These are phyloP conservation scores for Notodonta dromedarius DNA, from an alignment of 2,888 invertebrate species.

Conservation along the genomic window DNA sequence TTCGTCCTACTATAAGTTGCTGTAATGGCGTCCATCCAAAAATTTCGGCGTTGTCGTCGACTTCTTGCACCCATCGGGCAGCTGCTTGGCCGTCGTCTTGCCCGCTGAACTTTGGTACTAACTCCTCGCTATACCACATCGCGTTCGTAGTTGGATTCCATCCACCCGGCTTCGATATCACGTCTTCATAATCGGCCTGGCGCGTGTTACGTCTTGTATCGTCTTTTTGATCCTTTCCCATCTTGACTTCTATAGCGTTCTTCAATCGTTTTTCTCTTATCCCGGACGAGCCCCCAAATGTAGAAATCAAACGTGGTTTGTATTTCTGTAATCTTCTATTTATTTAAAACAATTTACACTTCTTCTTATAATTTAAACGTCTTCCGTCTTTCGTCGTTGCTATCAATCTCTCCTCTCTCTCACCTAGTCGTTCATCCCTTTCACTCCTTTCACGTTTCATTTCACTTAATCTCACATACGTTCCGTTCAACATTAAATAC, in stretches of 20 bases:
- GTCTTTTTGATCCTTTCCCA: constrained; percentile 1
- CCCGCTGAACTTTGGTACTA: constrained; percentile 9
- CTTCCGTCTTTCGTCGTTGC: too few relatives aligned
- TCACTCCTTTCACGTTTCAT: too few relatives aligned
- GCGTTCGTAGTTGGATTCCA: background rate
- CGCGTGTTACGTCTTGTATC: background rate
- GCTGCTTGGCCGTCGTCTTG: constrained; percentile 8
- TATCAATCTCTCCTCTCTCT: too few relatives aligned
- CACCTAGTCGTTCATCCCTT: too few relatives aligned
- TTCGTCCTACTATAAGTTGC: constrained; percentile 14
- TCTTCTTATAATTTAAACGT: too few relatives aligned
- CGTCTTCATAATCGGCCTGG: background rate
- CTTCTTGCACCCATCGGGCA: constrained; percentile 8
- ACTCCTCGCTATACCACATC: background rate
- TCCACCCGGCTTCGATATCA: background rate
- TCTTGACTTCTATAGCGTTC: background rate
- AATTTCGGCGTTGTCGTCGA: constrained; percentile 15
- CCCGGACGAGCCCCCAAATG: too few relatives aligned
- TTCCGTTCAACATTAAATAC: too few relatives aligned
- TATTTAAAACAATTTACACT: too few relatives aligned
- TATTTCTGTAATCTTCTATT: too few relatives aligned
- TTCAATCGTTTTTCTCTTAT: too few relatives aligned
- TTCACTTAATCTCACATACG: too few relatives aligned
- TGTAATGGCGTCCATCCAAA: constrained; percentile 19
- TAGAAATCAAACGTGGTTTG: too few relatives aligned